Conservation (phyloP, 2,888 invertebrate species). For the Bombyx huttoni region DNA sequence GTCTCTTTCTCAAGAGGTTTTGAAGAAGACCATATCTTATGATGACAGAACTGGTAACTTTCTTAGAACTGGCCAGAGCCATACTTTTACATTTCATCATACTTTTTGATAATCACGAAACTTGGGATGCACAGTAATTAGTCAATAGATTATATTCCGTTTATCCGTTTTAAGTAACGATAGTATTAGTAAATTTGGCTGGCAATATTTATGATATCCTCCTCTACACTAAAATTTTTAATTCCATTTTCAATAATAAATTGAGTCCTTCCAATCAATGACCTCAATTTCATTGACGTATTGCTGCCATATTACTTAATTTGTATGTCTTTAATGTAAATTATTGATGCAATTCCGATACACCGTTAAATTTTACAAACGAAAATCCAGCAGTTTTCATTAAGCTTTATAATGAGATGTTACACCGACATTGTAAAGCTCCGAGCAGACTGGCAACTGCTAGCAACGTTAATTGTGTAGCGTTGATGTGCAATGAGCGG, state of each 20-base stretch:
- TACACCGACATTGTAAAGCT: constrained; percentile 12
- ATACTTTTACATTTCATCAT: no score
- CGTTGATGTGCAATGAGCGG: constrained; percentile 41
- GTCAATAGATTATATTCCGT: no score
- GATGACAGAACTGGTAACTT: constrained; percentile 49
- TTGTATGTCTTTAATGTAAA: background rate
- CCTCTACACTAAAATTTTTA: background rate
- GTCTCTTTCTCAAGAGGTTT: constrained; percentile 59
- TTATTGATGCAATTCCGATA: background rate
- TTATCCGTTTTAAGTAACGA: no score
- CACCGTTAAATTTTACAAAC: background rate
- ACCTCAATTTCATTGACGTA: no score
- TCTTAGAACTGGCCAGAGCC: constrained; percentile 48
- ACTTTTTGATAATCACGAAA: no score
- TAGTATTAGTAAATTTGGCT: no score
- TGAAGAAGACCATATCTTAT: constrained; percentile 63
- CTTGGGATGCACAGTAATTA: no score
- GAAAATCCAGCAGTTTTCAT: background rate
- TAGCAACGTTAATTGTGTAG: constrained; percentile 45
- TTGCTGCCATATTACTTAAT: no score
- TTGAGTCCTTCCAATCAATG: no score
- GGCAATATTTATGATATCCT: no score
- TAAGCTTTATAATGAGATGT: background rate
- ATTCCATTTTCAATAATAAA: no score
- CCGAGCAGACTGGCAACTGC: constrained; percentile 23